These are phyloP conservation scores for Pantherophis alleghaniensis DNA, from an alignment of 2,797 vertebrate genomes.

Conservation along the genomic window DNA sequence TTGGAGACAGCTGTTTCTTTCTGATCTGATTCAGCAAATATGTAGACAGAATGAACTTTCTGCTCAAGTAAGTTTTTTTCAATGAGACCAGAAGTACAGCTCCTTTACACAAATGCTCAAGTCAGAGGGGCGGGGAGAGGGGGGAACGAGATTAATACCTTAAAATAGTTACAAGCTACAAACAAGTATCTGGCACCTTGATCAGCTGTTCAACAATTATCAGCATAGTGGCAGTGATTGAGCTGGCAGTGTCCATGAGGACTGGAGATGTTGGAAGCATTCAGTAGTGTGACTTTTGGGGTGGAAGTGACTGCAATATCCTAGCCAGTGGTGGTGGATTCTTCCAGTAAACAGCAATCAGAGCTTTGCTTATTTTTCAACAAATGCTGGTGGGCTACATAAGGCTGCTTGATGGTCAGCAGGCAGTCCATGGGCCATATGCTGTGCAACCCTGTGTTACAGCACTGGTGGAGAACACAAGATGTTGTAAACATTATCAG, in stretches of 20 bases:
- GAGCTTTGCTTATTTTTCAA: not conserved
- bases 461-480: not conserved
- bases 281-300: not conserved
- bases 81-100: not conserved
- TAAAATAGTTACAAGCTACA: not conserved
- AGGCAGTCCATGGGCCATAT: not conserved
- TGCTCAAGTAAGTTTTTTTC: not conserved
- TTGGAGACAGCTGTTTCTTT: constrained; percentile 41
- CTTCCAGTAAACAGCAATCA: not conserved
- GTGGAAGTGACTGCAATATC: not conserved
- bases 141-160: not conserved
- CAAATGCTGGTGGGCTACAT: not conserved
- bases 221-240: not conserved
- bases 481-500: not conserved
- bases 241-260: not conserved
- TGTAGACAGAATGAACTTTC: not conserved
- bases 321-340: not conserved
- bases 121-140: accelerated
- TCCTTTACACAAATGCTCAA: not conserved
- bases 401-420: not conserved
- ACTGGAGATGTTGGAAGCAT: not conserved
- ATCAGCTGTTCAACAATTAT: not conserved
- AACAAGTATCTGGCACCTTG: not conserved
- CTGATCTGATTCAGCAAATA: constrained; percentile 13
- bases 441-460: not conserved